Evolutionary conservation across 1,140 invertebrate species (phyloP), one percentile per base, ranked within the genome.

Genomic region (Drosophila lini): DNA sequence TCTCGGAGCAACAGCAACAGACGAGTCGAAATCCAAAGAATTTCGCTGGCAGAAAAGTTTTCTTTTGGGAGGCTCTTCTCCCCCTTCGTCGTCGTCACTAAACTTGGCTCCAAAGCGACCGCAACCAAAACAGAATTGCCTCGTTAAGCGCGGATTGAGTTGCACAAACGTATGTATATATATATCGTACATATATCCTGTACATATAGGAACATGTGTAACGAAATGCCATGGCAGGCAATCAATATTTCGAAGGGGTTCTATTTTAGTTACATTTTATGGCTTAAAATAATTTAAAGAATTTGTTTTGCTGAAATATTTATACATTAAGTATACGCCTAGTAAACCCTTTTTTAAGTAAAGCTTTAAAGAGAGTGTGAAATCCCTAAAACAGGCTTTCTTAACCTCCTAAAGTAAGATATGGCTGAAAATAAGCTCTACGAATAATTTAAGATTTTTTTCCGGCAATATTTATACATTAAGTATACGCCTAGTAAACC

Each of bases 81-180:
- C 8, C 16, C 9, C 5, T 8, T 44, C 13, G 41, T 42, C 16
- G 16, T 31, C 7, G 32, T 38, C 38, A 22, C 61, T 31, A 65
- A 53, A 53, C 45, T 65, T 68, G 61, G 45, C 61, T 67, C 61
- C 61, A 68, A 68, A 65, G 61, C 45, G 65, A 67, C 61, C 65
- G 62, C 65, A 65, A 64, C 65, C 61, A 42, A 44, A 68, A 68
- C 61, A 68, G 65, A 68, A 68, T 65, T 68, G 61, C 61, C 65
- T 44, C 65, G 60, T 67, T 69, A 69, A 63, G 65, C 47, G 45
- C n/a, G 38, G 47, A 67, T 67, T 69, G 40, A 38, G 47, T 55
- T 67, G 47, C 65, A 55, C 47, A 53, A 28, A 41, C 28, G 40
- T 16, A 38, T 25, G 11, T 50, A 16, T 7, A 7, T 34, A 16